Evolutionary conservation across 2,888 invertebrate species (phyloP), one percentile per base, ranked within the genome.

Genomic region (Fabriciana adippe): DNA sequence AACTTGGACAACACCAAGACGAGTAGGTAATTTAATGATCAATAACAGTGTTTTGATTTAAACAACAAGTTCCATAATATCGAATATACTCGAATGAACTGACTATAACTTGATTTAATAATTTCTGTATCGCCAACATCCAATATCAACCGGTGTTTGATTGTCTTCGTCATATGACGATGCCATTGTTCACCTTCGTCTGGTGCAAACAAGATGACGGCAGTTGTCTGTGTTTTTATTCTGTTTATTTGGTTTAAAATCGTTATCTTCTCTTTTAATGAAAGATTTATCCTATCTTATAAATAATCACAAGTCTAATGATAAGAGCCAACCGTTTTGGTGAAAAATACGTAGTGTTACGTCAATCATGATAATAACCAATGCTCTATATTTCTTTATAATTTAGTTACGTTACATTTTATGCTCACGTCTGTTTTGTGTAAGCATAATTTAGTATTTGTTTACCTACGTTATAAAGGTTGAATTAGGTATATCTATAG

Each of bases 1-100:
- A 0, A 18, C 18, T 26, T 51, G 50, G 15, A 45, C 50, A 60
- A 6, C 50, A 11, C 8, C 21, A 13, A 60, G 51, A 50, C 61
- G 45, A 48, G 26, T 26, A 0, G 26, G 5, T 50, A 62, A 50
- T 66, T 41, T 45, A 55, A 41, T 47, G 26, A 21, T 41, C 64
- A 45, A 50, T 55, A 51, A 51, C 57, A 67, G 61, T 71, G 65
- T 70, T 71, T 74, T 68, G 66, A 69, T 72, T 69, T 62, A 67
- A 74, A 72, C 74, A 69, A 66, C 60, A 57, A 55, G 50, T 60
- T 45, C 26, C 56, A 26, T 55, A 59, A 62, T 35, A 55, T 62
- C 73, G 73, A 62, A 69, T 59, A 71, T 73, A 78, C 79, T 78
- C 55, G 75, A 77, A 72, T 71, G 70, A 78, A 79, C 78, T 69